Evolutionary conservation across 2,113 vertebrate species (phyloP).

Genomic region (Taurulus bubalis): DNA sequence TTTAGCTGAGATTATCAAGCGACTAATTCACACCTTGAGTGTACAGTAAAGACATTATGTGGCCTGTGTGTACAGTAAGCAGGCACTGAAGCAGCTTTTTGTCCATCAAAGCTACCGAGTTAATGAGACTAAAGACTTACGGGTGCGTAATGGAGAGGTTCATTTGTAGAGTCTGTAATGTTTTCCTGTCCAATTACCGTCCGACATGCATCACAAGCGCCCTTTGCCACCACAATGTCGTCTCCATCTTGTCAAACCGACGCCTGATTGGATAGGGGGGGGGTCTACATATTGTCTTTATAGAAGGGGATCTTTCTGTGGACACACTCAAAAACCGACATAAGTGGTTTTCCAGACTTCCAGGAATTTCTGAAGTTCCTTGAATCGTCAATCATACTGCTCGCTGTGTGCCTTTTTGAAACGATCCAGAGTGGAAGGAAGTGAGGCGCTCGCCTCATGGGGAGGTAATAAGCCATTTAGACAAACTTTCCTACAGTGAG

Average conservation of each 20-base stretch:
- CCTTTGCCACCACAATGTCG: background rate
- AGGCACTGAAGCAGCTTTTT: constrained; percentile 27
- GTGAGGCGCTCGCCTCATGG: constrained; percentile 29
- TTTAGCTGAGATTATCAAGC: constrained; percentile 50
- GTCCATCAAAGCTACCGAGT: constrained; percentile 6
- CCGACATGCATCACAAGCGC: constrained; percentile 30
- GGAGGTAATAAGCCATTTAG: constrained; percentile 40
- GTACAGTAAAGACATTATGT: constrained; percentile 45
- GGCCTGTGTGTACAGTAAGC: constrained; percentile 28
- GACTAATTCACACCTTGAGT: constrained; percentile 31
- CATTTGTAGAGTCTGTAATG: constrained; percentile 33
- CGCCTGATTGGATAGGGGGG: background rate
- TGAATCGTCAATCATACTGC: constrained; percentile 48
- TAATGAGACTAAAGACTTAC: constrained; percentile 33
- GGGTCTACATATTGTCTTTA: background rate
- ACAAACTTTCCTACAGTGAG: constrained; percentile 31
- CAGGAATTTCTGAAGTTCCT: constrained; percentile 52
- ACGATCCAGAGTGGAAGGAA: constrained; percentile 36
- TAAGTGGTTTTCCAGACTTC: constrained; percentile 57
- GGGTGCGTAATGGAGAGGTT: constrained; percentile 30
- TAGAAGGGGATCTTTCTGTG: background rate
- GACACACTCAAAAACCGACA: constrained; percentile 10
- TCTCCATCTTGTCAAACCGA: background rate
- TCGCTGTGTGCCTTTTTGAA: constrained; percentile 36
- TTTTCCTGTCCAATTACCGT: constrained; percentile 43